Evolutionary conservation across 2,113 vertebrate species (phyloP), one percentile per base, ranked within the genome.

Genomic region (Micromys minutus): DNA sequence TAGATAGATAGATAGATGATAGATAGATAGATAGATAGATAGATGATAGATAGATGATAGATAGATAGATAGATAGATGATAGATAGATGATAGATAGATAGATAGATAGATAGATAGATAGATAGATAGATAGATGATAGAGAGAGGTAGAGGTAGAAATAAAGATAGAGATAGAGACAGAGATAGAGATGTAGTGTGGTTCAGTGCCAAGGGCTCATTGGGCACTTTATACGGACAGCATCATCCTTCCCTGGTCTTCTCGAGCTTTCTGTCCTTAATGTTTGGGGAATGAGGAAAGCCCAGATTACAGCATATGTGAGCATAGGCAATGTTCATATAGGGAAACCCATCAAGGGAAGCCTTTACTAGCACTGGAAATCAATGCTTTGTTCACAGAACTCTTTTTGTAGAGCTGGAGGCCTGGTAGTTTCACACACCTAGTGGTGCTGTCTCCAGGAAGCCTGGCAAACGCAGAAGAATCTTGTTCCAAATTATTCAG

Each of bases 371-470:
- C 45, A 87, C 45, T 95, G 89, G 92, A 96, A 97, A 95, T 80
- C 63, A 87, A 63, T 81, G 89, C 87, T 91, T 93, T 96, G 84
- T 90, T 94, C 95, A 91, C 92, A 95, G 92, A 95, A 87, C 61
- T 91, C 59, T 84, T 94, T 74, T 84, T 94, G 85, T 63, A 31
- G 84, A 87, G 52, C 36, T 90, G 63, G 87, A 91, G 91, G 47
- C 29, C 45, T 93, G 83, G 79, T 81, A 42, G 45, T 92, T 75
- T 89, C 69, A 47, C 36, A 47, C 63, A 42, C 65, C 84, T 96
- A n/a, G 84, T 42, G 57, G 94, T 94, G 75, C 75, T 96, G 31
- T 96, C 36, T 47, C 71, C 47, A 85, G 92, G 87, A 96, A 95
- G 47, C 57, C 87, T 94, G 92, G 93, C 63, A 42, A 34, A 50